Evolutionary conservation across 2,797 vertebrate genomes (phyloP).

Genomic region (Sphenopsis melanotis): DNA sequence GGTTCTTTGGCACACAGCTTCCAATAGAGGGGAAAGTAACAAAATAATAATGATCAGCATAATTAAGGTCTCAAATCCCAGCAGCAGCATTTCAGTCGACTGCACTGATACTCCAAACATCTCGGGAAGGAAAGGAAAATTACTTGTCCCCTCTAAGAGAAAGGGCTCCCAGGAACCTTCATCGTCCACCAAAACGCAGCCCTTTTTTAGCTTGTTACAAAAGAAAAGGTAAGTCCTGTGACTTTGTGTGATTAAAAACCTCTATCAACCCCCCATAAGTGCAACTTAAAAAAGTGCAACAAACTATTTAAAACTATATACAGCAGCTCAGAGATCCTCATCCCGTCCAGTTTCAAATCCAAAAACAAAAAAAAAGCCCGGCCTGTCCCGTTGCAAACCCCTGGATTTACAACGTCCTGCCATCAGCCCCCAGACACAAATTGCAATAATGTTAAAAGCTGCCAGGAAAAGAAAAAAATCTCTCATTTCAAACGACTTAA

Average conservation of each 20-base stretch:
- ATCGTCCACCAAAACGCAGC: slow-evolving; percentile 73
- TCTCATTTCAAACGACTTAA: slow-evolving; percentile 94
- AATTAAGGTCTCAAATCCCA: slow-evolving; percentile 80
- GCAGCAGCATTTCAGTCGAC: slow-evolving; percentile 85
- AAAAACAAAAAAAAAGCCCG: slow-evolving; percentile 49
- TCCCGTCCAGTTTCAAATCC: slow-evolving; percentile 83
- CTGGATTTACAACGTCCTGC: slow-evolving; percentile 76
- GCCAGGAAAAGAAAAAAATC: slow-evolving; percentile 91
- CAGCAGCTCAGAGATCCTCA: slow-evolving; percentile 82
- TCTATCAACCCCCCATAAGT: slow-evolving; percentile 90
- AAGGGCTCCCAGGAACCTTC: slow-evolving; percentile 78
- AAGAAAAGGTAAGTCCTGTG: slow-evolving; percentile 78
- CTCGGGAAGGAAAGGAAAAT: slow-evolving; percentile 40
- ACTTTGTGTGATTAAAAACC: slow-evolving; percentile 97
- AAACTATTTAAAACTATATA: slow-evolving; percentile 89
- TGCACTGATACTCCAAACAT: slow-evolving; percentile 74
- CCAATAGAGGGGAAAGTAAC: slow-evolving; percentile 79
- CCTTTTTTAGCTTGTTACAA: slow-evolving; percentile 85
- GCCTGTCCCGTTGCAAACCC: slow-evolving; percentile 74
- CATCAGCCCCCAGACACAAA: slow-evolving; percentile 85
- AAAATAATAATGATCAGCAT: slow-evolving; percentile 46
- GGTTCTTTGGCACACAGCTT: slow-evolving; percentile 97
- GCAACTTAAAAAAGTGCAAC: slow-evolving; percentile 99
- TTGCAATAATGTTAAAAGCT: slow-evolving; percentile 92
- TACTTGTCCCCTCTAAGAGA: slow-evolving; percentile 71